phyloP scores from a whole-genome alignment of 2,797 vertebrate genomes.

The Siniperca undulata region DNA sequence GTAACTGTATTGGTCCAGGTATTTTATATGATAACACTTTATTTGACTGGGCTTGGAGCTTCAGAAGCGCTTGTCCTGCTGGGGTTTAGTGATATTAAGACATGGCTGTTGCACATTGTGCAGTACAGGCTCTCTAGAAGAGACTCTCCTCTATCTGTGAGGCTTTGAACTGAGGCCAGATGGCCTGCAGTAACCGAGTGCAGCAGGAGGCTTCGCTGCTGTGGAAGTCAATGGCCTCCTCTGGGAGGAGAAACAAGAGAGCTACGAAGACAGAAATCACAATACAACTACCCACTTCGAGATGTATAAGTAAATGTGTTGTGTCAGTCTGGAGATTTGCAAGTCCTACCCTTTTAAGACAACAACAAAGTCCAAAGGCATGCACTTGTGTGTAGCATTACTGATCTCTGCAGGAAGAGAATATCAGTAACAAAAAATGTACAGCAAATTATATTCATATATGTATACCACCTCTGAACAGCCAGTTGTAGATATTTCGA shows the following conservation, averaged over 20 bases:
- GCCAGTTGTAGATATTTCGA: not conserved
- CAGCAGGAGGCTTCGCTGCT: constrained; percentile 58
- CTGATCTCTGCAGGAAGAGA: constrained; percentile 6
- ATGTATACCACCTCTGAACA: not conserved
- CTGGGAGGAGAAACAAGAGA: constrained; percentile 62
- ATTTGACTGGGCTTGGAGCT: constrained; percentile 39
- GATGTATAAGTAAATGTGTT: constrained; percentile 43
- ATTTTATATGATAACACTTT: constrained; percentile 39
- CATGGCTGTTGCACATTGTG: constrained; percentile 49
- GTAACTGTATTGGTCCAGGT: not conserved
- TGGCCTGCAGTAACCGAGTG: constrained; percentile 67
- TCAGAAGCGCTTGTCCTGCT: constrained; percentile 42
- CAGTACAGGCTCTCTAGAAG: constrained; percentile 54
- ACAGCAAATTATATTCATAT: constrained; percentile 5
- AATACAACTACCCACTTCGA: constrained; percentile 47
- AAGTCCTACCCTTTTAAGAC: constrained; percentile 24
- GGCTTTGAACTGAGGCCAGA: constrained; percentile 71
- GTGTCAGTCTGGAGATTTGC: constrained; percentile 41
- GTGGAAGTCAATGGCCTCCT: constrained; percentile 67
- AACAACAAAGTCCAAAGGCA: constrained; percentile 18
- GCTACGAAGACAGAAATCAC: constrained; percentile 45
- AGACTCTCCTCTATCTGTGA: constrained; percentile 51
- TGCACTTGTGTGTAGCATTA: constrained; percentile 6
- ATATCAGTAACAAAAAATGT: not conserved
- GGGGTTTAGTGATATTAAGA: constrained; percentile 59